Base-by-base conservation (phyloP, 2,113 vertebrate species). In the Scomber colias region DNA sequence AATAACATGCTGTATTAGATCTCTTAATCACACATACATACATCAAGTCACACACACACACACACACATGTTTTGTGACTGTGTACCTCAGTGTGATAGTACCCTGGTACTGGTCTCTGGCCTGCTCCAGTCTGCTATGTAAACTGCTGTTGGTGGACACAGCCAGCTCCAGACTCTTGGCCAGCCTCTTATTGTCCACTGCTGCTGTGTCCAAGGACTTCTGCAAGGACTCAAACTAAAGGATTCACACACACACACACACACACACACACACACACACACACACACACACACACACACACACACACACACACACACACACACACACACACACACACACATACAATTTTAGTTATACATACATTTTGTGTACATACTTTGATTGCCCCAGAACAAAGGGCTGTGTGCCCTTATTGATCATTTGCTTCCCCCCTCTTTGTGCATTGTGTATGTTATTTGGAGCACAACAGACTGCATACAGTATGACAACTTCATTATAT, bases 61-160 rank as follows among this genome's bases (percentile, higher is more conserved):
- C n/a, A 51, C 9, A 9, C 35, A 7, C 4, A 35, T 35, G 27
- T 4, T 61, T 35, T 15, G n/a, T 11, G n/a, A 53, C 57, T 27
- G 19, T 11, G n/a, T 67, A 66, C 76, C 77, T 82, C 46, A 65
- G 59, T 44, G 31, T n/a, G 66, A 75, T 63, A 30, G 57, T 16
- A 0, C 51, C 64, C n/a, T 53, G 59, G 60, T 51, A 24, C 51
- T 51, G 57, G 13, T 75, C 51, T 55, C 66, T 62, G 21, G 9
- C 21, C 50, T 63, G 65, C 30, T 69, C 50, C 71, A 81, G 57
- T 50, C 57, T 70, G 19, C 59, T 21, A 14, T 62, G 66, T 48
- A 62, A 69, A 46, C 21, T 62, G 31, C 11, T 71, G 66, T 46
- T 82, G 73, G 55, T 76, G 14, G 60, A 15, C 59, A 70, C 21